Evolutionary conservation across 2,797 vertebrate genomes (phyloP).

Genomic region (Enteromius mattozi): DNA sequence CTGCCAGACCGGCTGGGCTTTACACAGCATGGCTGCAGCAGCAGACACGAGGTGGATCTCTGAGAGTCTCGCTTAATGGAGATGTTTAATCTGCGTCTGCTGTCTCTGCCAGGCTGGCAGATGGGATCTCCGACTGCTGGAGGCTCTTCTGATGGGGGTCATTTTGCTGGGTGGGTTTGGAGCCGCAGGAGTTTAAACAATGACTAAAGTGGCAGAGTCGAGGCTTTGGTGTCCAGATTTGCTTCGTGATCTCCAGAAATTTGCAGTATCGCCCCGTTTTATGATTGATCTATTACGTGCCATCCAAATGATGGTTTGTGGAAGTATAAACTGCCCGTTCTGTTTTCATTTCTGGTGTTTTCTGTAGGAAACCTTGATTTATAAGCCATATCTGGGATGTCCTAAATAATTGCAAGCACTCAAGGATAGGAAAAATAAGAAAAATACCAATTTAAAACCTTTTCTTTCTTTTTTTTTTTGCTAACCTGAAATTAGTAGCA

Average conservation of each 20-base stretch:
- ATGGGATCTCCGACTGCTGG: conserved; percentile 71
- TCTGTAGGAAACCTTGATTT: neutral
- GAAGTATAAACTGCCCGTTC: neutral
- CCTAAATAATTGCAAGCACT: neutral
- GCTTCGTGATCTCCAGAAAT: neutral
- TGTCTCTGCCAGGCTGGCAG: conserved; percentile 71
- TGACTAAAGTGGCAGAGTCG: conserved; percentile 57
- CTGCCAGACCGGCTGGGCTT: conserved; percentile 9
- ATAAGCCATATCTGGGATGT: neutral
- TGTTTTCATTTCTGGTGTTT: neutral
- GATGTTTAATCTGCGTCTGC: conserved; percentile 30
- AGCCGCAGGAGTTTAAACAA: conserved; percentile 60
- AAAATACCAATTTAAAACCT: neutral
- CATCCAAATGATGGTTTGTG: neutral
- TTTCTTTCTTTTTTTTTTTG: too few relatives aligned
- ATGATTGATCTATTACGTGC: neutral
- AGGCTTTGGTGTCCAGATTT: conserved; percentile 50
- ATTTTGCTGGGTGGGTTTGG: conserved; percentile 52
- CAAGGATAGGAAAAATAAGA: neutral
- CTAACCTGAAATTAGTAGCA: too few relatives aligned
- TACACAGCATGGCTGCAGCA: neutral
- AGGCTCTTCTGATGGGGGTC: conserved; percentile 62
- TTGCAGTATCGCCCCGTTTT: neutral
- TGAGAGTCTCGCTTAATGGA: conserved; percentile 15
- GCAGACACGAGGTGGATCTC: conserved; percentile 18